Base-by-base conservation (phyloP, 2,113 vertebrate species). In the Trichechus manatus region DNA sequence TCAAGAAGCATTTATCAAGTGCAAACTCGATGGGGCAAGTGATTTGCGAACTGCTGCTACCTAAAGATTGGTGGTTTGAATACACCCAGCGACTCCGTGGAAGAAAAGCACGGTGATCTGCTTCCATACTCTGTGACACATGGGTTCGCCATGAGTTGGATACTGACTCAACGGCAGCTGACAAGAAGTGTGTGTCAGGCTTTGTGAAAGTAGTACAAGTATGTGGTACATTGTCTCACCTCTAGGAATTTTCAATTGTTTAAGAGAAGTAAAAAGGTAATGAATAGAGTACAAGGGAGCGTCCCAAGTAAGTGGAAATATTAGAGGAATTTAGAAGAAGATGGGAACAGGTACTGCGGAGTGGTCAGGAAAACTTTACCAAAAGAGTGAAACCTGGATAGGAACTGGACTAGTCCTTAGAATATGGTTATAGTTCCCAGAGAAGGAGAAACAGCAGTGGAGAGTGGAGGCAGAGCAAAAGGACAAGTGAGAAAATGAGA, bases 1-100 rank as follows among this genome's bases (percentile, higher is more conserved):
- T 56, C 19, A 61, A 72, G 66, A 80, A 88, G 5, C 23, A 84
- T 81, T 96, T 92, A 87, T 9, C 29, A 90, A 92, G 42, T 47
- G 70, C 27, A 56, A 56, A 56, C 22, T 64, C 70, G 2, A 17
- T 13, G 10, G 5, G 6, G 70, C 29, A 72, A 72, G 4, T 19
- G 31, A n/a, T 72, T 19, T 72, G 31, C 17, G 17, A n/a, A 70
- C 33, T 19, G 14, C 68, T 70, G 68, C 9, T 20, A n/a, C 4
- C 5, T 3, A 70, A 70, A 70, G 70, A 36, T 22, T 4, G n/a
- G 33, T 7, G 6, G 68, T n/a, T n/a, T 8, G 9, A 72, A n/a
- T 17, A 9, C 31, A 19, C n/a, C 5, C 70, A 19, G 33, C 6
- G 15, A 36, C 70, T 72, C 68, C 70, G 13, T 29, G 63, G 9